phyloP scores from a whole-genome alignment of 2,888 invertebrate genomes.

The Endotricha flammealis region DNA sequence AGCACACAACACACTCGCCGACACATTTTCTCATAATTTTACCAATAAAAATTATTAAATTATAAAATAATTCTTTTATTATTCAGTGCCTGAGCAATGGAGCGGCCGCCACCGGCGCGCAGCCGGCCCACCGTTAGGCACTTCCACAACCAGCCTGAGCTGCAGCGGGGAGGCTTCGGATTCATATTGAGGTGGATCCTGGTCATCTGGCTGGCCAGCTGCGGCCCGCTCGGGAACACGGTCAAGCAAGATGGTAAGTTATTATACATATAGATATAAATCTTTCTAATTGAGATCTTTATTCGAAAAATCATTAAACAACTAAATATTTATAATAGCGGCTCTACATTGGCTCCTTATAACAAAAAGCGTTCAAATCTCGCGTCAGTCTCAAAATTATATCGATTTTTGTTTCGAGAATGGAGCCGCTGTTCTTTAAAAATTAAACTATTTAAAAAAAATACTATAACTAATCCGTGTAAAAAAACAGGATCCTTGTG shows the following conservation, averaged over 20 bases:
- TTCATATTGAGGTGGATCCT: conserved; percentile 69
- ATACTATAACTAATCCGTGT: too few species aligned
- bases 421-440: too few species aligned
- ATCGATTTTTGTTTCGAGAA: too few species aligned
- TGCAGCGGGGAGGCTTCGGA: conserved; percentile 50
- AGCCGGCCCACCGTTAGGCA: conserved; percentile 61
- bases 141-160: conserved; percentile 70
- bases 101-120: conserved; percentile 38
- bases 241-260: conserved; percentile 71
- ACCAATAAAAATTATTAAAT: not conserved
- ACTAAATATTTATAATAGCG: too few species aligned
- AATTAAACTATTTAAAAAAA: too few species aligned
- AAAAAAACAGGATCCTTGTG: too few species aligned
- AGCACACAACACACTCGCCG: not conserved
- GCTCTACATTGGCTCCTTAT: too few species aligned
- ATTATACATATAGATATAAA: not conserved
- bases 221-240: conserved; percentile 63
- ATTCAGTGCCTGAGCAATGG: conserved; percentile 41
- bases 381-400: too few species aligned
- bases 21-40: not conserved
- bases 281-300: too few species aligned
- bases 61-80: conserved; percentile 15
- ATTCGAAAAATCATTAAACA: too few species aligned
- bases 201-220: conserved; percentile 64
- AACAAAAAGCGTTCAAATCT: too few species aligned